Evolutionary conservation across 2,888 invertebrate species (phyloP), one percentile per base, ranked within the genome.

Genomic region (Rhingia rostrata): DNA sequence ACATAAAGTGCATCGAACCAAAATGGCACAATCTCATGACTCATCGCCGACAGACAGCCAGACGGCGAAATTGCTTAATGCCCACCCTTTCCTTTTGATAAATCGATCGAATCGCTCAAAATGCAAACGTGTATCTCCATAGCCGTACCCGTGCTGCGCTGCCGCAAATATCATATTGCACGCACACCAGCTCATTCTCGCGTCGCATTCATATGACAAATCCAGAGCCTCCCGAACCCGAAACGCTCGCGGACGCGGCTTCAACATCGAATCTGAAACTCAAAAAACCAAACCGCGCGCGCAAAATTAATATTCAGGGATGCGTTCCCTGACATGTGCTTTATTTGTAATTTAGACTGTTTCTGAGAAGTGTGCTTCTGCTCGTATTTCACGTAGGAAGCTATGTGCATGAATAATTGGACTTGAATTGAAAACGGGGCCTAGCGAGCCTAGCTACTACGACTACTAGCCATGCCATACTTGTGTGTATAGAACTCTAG

Each of bases 311-410:
- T 90, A 89, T 89, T 90, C 89, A 86, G 87, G 87, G 87, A 88
- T 89, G 90, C 88, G 88, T 86, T 86, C 87, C 81, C 86, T 89
- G 89, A 89, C 90, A 89, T 89, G 90, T 90, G 89, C 89, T 89
- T 89, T 90, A 90, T 90, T 88, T 90, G 90, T 90, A 89, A 90
- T 90, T 90, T 90, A 89, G 90, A 88, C 88, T 89, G 89, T 86
- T 87, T 87, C 86, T 79, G 53, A 87, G 87, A 87, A 87, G 87
- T 86, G 86, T 87, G 86, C 87, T 87, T 79, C 84, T 84, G 84
- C 74, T 84, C 84, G 84, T 84, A 84, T 84, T 84, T 84, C 84
- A 84, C 84, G 79, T 84, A 84, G 79, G 79, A 79, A 84, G 70
- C 74, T 84, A 79, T 84, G 79, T 74, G 84, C 79, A 79, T 84